phyloP scores from a whole-genome alignment of 2,888 invertebrate genomes.

The Erannis defoliaria region DNA sequence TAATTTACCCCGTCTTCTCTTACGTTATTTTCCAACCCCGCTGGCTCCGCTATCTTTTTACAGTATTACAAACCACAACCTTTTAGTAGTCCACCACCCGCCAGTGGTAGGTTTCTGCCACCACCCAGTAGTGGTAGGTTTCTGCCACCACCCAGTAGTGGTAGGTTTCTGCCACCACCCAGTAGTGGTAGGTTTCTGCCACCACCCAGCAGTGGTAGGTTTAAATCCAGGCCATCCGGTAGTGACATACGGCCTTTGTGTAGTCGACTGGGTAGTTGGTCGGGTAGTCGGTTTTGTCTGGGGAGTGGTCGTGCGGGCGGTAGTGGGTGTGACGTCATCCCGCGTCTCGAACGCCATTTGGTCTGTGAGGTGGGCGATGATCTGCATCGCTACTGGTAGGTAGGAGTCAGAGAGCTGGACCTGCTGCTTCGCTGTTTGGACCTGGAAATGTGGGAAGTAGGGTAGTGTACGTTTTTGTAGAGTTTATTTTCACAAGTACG shows the following conservation, averaged over 20 bases:
- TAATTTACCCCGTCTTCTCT: too few species aligned
- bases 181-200: slow-evolving; percentile 42
- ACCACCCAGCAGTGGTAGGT: slow-evolving; percentile 59
- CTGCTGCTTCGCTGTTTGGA: slow-evolving; percentile 72
- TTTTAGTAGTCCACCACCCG: slow-evolving; percentile 53
- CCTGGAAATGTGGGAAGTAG: slow-evolving; percentile 59
- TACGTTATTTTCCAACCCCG: too few species aligned
- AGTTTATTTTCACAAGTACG: too few species aligned
- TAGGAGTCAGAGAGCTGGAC: slow-evolving; percentile 87
- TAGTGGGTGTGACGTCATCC: slow-evolving; percentile 68
- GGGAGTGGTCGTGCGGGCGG: slow-evolving; percentile 43
- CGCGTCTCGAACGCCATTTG: slow-evolving; percentile 86
- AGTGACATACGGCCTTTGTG: slow-evolving; percentile 51
- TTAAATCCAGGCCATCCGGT: slow-evolving; percentile 21
- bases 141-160: slow-evolving; percentile 27
- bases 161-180: slow-evolving; percentile 49
- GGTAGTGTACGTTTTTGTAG: not conserved
- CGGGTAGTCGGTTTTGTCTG: slow-evolving; percentile 44
- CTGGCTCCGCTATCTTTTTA: not conserved
- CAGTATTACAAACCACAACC: slow-evolving; percentile 58
- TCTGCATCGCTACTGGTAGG: slow-evolving; percentile 90
- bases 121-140: slow-evolving; percentile 57
- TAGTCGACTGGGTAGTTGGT: slow-evolving; percentile 43
- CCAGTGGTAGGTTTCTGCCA: slow-evolving; percentile 43
- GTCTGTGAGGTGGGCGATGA: slow-evolving; percentile 88